A percentile compares a stretch with the other conserved stretches of the same genome.
Conservation (phyloP, 1,140 invertebrate species). For the Conopomorpha cramerella region DNA sequence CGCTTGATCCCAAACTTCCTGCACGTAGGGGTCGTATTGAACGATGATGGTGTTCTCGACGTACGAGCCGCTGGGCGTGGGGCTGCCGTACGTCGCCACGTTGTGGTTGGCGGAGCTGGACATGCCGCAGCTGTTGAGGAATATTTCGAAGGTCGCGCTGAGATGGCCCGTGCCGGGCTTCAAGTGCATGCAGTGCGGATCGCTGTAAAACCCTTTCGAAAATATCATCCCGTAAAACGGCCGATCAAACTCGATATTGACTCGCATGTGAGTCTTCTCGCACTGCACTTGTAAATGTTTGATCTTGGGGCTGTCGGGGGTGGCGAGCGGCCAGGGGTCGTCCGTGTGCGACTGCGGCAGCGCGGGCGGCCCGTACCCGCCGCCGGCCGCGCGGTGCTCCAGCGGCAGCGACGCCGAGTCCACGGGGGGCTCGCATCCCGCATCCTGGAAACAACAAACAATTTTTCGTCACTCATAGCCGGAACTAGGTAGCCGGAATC, state of each 20-base stretch:
- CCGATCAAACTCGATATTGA: conserved; percentile 92
- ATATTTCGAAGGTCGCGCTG: conserved; percentile 90
- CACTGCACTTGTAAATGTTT: conserved; percentile 92
- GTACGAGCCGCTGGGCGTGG: conserved; percentile 87
- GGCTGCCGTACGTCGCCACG: conserved; percentile 76
- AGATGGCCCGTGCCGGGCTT: conserved; percentile 87
- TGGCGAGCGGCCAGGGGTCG: conserved; percentile 82
- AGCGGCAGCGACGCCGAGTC: conserved; percentile 79
- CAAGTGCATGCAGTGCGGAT: conserved; percentile 87
- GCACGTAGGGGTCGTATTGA: conserved; percentile 93
- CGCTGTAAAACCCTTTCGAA: conserved; percentile 90
- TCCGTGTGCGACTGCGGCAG: conserved; percentile 64
- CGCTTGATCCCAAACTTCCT: conserved; percentile 86
- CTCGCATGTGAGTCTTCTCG: conserved; percentile 93
- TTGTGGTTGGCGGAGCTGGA: conserved; percentile 85
- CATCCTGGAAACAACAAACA: conserved; percentile 66
- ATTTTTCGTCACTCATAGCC: too few species aligned
- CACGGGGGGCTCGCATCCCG: conserved; percentile 73
- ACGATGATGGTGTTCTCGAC: conserved; percentile 95
- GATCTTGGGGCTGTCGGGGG: conserved; percentile 87
- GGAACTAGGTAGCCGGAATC: too few species aligned
- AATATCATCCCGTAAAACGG: conserved; percentile 97
- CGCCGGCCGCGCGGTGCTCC: conserved; percentile 72
- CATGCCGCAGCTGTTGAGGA: conserved; percentile 90
- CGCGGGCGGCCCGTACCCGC: conserved; percentile 73